Base-by-base conservation (phyloP, 2,888 invertebrate species). In the Callimorpha dominula region DNA sequence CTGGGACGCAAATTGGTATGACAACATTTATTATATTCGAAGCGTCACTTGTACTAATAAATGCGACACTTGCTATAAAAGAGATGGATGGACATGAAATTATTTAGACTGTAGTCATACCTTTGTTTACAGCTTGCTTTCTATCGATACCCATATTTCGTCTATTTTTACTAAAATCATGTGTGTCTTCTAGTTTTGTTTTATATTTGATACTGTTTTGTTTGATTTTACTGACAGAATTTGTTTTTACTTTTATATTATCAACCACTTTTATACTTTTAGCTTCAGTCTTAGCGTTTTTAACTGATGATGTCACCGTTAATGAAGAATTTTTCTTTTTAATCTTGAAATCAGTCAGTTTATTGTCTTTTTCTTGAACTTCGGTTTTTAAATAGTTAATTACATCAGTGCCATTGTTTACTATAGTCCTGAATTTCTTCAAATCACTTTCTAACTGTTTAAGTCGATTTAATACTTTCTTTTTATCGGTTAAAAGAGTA, bases 361-460 rank as follows among this genome's bases (percentile, higher is more conserved):
- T 64, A 43, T 43, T 43, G 0, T 64, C 64, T 8, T 64, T 64
- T n/a, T 64, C 43, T 50, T 9, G 15, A 50, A 65, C 49, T 50
- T 40, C 17, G 0, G 5, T 50, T 50, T 50, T 65, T 40, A 65
- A 65, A 20, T 67, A 11, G 17, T 60, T 60, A 15, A 60, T 60
- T 12, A 46, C 60, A 31, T 68, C 15, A 31, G 60, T 60, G 1
- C 31, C 68, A 31, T 68, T 60, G 9, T 60, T 68, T 1, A 68
- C 54, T 31, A 20, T 46, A 15, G 8, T 17, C 31, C 8, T 60
- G 4, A 68, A 46, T 31, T 15, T 46, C 11, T 57, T 60, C 31
- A 68, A 17, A 20, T 60, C 60, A 46, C 15, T 60, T 46, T 68
- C 68, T 46, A 68, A 17, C 60, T 49, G 60, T 31, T 46, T 14